Base-by-base conservation (phyloP, 2,113 vertebrate genomes). In the Cyprinus carpio region DNA sequence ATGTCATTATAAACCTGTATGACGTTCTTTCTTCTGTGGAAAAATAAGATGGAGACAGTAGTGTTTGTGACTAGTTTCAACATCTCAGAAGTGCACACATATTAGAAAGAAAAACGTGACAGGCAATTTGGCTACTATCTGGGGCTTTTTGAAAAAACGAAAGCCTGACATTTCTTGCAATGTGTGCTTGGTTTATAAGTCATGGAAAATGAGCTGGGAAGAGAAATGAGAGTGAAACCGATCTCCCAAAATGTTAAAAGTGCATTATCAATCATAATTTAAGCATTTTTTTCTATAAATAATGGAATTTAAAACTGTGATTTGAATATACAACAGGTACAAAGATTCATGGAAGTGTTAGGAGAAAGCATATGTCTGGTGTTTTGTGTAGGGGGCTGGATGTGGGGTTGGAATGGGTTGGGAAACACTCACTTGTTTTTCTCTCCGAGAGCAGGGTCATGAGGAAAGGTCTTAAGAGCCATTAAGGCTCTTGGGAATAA, bases 401-500 rank as follows among this genome's bases (percentile, higher is more conserved):
- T 72, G 31, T 58, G 81, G 23, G 80, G 67, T 83, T 34, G 67
- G 84, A 87, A 85, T 74, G 81, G 8, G 81, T 83, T 83, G 64
- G 83, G 88, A 85, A 84, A 92, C 89, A 87, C 89, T 88, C 71
- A 84, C 56, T 90, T 93, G 90, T 91, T 93, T 88, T 89, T 88
- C 67, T 81, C 82, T 86, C 84, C 46, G 86, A n/a, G n/a, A 89
- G 85, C 11, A 23, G 88, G 92, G 90, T 92, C 87, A 85, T 87
- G 84, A 90, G 84, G 77, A 87, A 80, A 90, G 92, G 89, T 94
- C 91, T 91, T 89, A 81, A 72, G 92, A 94, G 90, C 92, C 93
- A 94, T 90, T 91, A 92, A 89, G 90, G 90, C 91, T 91, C 90
- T 90, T 91, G 92, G 91, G 93, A 92, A 94, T 91, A 93, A 83